Evolutionary conservation across 2,888 invertebrate genomes (phyloP).

Genomic region (Caenorhabditis sp.): DNA sequence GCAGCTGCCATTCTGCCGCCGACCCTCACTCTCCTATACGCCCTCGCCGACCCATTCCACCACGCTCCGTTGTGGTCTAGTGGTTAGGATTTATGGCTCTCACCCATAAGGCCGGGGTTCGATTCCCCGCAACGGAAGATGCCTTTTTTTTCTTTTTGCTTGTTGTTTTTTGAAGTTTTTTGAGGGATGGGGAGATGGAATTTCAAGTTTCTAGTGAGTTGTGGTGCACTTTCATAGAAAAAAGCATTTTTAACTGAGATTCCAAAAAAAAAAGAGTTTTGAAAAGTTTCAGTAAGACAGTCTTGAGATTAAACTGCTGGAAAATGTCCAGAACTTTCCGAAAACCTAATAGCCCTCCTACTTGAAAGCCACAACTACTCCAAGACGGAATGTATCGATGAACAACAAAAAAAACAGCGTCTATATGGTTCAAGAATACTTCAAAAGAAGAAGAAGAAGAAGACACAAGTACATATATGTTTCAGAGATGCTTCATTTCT

Average conservation of each 20-base stretch:
- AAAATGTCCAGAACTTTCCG: neutral
- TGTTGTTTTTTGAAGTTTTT: no score
- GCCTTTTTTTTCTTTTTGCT: conserved; percentile 16
- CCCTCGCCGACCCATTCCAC: neutral
- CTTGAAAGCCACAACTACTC: conserved; percentile 15
- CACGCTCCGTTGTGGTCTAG: conserved; percentile 73
- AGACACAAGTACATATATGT: conserved; percentile 1
- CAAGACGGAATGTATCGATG: conserved; percentile 20
- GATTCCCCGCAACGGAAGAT: conserved; percentile 70
- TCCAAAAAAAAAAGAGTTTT: no score
- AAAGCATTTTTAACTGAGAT: no score
- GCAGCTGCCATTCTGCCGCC: neutral
- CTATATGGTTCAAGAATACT: no score
- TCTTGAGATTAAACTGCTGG: neutral
- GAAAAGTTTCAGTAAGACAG: no score
- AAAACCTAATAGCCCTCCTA: neutral
- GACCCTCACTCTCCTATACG: neutral
- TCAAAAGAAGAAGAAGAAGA: neutral
- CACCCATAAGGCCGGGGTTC: conserved; percentile 75
- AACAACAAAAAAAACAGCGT: conserved; percentile 25
- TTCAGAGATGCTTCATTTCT: conserved; percentile 5
- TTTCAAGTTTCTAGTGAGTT: no score
- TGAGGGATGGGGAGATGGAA: neutral
- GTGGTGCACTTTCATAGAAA: no score
- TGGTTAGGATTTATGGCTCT: conserved; percentile 76